Evolutionary conservation across 2,113 vertebrate genomes (phyloP).

Genomic region (Mystacornis crossleyi): DNA sequence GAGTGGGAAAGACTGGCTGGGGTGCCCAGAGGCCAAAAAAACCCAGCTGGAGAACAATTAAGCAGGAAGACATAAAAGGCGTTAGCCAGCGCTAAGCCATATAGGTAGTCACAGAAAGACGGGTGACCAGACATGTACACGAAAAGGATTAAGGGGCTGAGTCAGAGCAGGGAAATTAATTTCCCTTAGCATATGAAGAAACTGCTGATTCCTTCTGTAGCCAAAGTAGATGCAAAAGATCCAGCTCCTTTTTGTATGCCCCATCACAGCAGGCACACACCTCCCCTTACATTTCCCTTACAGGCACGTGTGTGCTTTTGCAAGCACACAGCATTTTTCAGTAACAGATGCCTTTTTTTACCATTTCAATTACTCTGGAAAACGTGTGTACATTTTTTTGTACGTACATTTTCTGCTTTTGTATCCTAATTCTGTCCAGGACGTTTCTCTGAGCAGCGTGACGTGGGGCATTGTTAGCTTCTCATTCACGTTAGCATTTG

Average conservation of each 20-base stretch:
- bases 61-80: not conserved
- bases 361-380: not conserved
- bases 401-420: not conserved
- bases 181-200: constrained; percentile 8
- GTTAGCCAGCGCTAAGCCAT: not conserved
- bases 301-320: not conserved
- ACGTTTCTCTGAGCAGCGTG: not conserved
- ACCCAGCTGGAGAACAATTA: not conserved
- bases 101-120: not conserved
- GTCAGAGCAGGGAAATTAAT: not conserved
- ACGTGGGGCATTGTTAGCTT: constrained; percentile 50
- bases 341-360: not conserved
- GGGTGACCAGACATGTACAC: not conserved
- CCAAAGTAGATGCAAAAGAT: constrained; percentile 28
- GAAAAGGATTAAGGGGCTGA: constrained; percentile 16
- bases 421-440: constrained; percentile 14
- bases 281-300: not conserved
- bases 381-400: not conserved
- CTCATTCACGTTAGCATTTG: constrained; percentile 57
- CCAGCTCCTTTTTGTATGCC: not conserved
- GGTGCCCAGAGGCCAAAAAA: not conserved
- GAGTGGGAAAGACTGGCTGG: not conserved
- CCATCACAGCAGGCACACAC: constrained; percentile 2
- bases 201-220: not conserved
- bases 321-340: not conserved